Evolutionary conservation across 1,140 invertebrate species (phyloP).

Genomic region (Druon quercuslanigerum): DNA sequence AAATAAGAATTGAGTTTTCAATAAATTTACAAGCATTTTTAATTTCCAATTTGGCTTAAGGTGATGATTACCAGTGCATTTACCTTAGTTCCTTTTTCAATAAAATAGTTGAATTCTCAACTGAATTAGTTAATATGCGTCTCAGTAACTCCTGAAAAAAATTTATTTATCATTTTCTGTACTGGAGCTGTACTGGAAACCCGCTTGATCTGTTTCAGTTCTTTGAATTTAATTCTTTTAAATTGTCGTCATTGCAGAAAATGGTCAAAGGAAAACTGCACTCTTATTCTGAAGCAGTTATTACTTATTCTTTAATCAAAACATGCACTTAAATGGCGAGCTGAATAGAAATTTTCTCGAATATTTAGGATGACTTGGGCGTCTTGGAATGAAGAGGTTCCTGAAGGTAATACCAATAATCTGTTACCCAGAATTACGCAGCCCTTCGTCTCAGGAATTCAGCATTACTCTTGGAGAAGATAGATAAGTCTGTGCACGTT

Average conservation of each 20-base stretch:
- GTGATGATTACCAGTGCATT: no score
- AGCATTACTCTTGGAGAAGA: not conserved
- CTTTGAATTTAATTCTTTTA: not conserved
- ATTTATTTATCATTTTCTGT: no score
- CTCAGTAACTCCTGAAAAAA: not conserved
- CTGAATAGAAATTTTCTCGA: no score
- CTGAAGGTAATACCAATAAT: not conserved
- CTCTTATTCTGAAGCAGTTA: not conserved
- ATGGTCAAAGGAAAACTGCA: not conserved
- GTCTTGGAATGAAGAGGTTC: no score
- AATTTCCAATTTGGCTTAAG: no score
- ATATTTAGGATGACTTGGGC: no score
- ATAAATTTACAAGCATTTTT: no score
- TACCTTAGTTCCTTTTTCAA: no score
- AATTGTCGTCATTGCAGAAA: not conserved
- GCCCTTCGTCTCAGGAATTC: not conserved
- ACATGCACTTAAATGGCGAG: not conserved
- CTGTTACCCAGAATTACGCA: not conserved
- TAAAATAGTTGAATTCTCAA: no score
- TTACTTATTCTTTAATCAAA: constrained; percentile 11
- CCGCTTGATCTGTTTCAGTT: not conserved
- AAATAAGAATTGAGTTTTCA: no score
- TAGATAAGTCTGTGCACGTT: constrained; percentile 14
- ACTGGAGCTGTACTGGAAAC: no score
- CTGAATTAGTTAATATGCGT: no score